Percentiles rank a stretch among this genome's conserved stretches.
Evolutionary conservation across 2,888 invertebrate genomes (phyloP).

Genomic region (Parnassius orleans): DNA sequence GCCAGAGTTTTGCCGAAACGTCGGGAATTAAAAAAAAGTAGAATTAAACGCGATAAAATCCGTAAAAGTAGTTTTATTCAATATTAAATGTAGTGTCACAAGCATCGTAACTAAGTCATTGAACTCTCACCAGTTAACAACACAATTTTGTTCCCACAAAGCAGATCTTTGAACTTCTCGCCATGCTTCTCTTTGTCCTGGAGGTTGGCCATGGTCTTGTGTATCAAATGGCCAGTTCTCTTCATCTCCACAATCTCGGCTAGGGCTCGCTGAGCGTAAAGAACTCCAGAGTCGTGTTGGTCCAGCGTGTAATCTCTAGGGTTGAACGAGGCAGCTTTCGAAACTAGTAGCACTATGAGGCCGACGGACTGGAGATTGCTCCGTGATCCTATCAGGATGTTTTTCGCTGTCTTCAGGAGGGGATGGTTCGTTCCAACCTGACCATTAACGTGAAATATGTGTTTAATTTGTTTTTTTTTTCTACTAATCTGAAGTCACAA

Average conservation of each 20-base stretch:
- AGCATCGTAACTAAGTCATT: too few relatives aligned
- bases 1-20: too few relatives aligned
- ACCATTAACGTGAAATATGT: too few relatives aligned
- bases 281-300: conserved; percentile 59
- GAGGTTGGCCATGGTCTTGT: conserved; percentile 69
- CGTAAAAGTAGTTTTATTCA: too few relatives aligned
- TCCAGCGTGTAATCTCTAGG: conserved; percentile 44
- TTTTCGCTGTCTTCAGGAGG: conserved; percentile 67
- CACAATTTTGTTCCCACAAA: conserved; percentile 71
- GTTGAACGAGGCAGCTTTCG: conserved; percentile 66
- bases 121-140: conserved; percentile 58
- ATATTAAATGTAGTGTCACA: too few relatives aligned
- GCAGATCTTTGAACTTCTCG: conserved; percentile 60
- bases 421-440: conserved; percentile 71
- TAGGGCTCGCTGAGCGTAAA: conserved; percentile 73
- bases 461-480: too few relatives aligned
- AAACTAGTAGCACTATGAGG: conserved; percentile 60
- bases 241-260: conserved; percentile 78
- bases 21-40: too few relatives aligned
- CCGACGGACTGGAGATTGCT: conserved; percentile 72
- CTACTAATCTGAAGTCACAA: too few relatives aligned
- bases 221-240: conserved; percentile 69
- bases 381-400: conserved; percentile 67
- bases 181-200: conserved; percentile 54
- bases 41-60: too few relatives aligned